phyloP scores from a whole-genome alignment of 2,113 vertebrate species.

The Actinemys pallida region DNA sequence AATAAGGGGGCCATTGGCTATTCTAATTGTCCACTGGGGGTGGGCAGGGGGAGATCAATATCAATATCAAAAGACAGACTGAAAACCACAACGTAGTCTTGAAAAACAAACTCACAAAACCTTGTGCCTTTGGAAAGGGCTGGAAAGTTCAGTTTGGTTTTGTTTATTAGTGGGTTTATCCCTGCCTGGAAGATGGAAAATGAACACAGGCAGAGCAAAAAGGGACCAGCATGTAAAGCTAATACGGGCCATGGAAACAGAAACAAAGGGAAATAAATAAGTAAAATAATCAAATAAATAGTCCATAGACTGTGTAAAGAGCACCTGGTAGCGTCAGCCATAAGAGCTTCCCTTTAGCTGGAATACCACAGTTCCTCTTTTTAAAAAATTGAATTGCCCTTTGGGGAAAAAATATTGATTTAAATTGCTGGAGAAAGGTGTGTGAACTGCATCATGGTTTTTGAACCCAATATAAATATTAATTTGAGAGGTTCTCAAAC shows the following conservation, averaged over 20 bases:
- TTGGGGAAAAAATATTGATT: background rate
- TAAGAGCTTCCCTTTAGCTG: background rate
- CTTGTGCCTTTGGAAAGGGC: background rate
- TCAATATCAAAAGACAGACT: background rate
- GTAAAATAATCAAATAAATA: background rate
- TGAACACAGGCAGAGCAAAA: background rate
- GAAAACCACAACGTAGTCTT: background rate
- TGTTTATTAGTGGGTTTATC: background rate
- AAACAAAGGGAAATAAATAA: background rate
- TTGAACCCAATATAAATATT: constrained; percentile 47
- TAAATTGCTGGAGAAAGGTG: constrained; percentile 38
- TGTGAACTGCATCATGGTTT: constrained; percentile 32
- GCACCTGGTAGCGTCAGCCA: background rate
- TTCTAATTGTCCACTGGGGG: background rate
- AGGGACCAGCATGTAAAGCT: background rate
- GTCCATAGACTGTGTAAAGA: background rate
- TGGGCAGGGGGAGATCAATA: background rate
- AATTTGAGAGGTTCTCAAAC: constrained; percentile 41
- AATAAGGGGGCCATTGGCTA: background rate
- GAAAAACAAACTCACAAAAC: background rate
- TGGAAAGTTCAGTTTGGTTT: background rate
- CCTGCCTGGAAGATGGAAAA: background rate
- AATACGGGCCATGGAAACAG: background rate
- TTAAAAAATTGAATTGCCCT: constrained; percentile 18
- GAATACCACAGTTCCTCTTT: constrained; percentile 11